phyloP scores from a whole-genome alignment of 2,113 vertebrate genomes.

The Macaca fascicularis region T2T-MFA8v1.1 NC_088395.1:148733001-148733500 shows the following conservation, averaged over 20 bases:
- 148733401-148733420: background rate
- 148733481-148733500: background rate
- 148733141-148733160: background rate
- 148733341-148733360: background rate
- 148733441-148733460: background rate
- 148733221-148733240: background rate
- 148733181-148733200: background rate
- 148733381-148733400: background rate
- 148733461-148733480: background rate
- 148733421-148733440: background rate
- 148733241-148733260: background rate
- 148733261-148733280: background rate
- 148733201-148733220: background rate
- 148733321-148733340: background rate
- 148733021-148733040: background rate
- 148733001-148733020: background rate
- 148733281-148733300: background rate
- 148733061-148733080: background rate
- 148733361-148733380: background rate
- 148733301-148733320: background rate
- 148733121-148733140: background rate
- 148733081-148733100: background rate
- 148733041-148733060: background rate
- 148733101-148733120: background rate
- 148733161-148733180: background rate